These are phyloP conservation scores for Mustela erminea DNA, from an alignment of 2,797 vertebrate species.

Conservation along the genomic window DNA sequence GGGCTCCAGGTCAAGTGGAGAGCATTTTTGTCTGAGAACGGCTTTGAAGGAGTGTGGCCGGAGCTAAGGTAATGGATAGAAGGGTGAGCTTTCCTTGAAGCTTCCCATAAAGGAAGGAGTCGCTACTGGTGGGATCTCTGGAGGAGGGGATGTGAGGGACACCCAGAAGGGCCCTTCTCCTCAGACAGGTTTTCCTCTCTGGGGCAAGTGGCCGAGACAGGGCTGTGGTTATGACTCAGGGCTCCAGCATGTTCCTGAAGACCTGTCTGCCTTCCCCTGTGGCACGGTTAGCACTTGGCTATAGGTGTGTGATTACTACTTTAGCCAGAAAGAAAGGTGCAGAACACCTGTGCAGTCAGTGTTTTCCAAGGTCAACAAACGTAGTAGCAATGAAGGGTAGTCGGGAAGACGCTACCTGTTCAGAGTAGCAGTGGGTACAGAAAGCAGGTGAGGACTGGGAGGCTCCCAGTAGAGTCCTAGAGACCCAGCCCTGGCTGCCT, in stretches of 20 bases:
- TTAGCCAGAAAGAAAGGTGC: background rate
- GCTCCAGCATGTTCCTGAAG: background rate
- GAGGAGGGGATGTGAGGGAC: background rate
- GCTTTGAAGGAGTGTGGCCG: background rate
- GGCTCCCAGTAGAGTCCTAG: background rate
- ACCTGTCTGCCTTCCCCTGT: background rate
- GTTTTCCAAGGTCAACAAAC: background rate
- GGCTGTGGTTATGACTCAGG: background rate
- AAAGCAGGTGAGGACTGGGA: background rate
- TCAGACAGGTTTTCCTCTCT: background rate
- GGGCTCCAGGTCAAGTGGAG: background rate
- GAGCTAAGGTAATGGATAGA: background rate
- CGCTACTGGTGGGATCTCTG: background rate
- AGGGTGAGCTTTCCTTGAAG: background rate
- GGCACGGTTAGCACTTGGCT: background rate
- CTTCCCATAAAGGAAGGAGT: background rate
- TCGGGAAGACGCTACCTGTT: background rate
- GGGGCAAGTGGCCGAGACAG: background rate
- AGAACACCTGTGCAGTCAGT: background rate
- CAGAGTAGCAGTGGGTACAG: rapidly evolving
- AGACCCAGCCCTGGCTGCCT: background rate
- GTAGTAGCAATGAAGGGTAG: background rate
- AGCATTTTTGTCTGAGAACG: background rate
- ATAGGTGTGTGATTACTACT: background rate
- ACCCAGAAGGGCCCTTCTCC: background rate